These are phyloP conservation scores for Thaumatotibia leucotreta DNA, from an alignment of 1,140 invertebrate genomes.

Conservation along the genomic window DNA sequence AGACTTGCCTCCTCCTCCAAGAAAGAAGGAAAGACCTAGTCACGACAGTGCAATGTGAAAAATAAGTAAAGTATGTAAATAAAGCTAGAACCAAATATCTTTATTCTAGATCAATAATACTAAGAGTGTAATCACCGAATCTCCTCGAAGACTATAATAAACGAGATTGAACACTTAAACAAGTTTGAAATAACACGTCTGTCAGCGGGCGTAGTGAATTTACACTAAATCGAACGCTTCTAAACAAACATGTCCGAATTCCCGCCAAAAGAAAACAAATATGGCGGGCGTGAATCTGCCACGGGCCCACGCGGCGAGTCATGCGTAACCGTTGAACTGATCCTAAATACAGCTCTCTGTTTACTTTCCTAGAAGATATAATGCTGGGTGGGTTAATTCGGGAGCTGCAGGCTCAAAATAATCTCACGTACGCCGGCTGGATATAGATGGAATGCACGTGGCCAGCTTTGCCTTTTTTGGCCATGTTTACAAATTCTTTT, in stretches of 20 bases:
- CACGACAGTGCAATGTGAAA: background rate
- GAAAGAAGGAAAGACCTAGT: too few relatives aligned
- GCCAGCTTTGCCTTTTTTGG: background rate
- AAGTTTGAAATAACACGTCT: conserved; percentile 43
- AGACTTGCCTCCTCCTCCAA: too few relatives aligned
- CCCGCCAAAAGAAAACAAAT: conserved; percentile 43
- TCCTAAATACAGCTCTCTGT: conserved; percentile 56
- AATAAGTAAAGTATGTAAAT: background rate
- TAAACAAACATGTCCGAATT: conserved; percentile 57
- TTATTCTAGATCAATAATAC: conserved; percentile 20
- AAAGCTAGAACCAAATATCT: background rate
- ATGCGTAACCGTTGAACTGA: conserved; percentile 51
- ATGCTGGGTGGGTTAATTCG: conserved; percentile 48
- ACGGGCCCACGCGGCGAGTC: conserved; percentile 42
- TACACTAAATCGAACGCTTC: conserved; percentile 54
- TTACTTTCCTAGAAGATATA: conserved; percentile 55
- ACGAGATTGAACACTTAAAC: conserved; percentile 22
- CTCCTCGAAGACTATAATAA: conserved; percentile 19
- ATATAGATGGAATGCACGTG: conserved; percentile 11
- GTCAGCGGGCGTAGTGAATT: conserved; percentile 60
- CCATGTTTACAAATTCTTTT: background rate
- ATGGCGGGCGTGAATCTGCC: conserved; percentile 49
- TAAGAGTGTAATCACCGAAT: conserved; percentile 22
- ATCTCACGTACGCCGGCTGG: conserved; percentile 31
- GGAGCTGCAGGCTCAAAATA: conserved; percentile 51